Evolutionary conservation across 2,797 vertebrate species (phyloP).

Genomic region (Novumbra hubbsi): DNA sequence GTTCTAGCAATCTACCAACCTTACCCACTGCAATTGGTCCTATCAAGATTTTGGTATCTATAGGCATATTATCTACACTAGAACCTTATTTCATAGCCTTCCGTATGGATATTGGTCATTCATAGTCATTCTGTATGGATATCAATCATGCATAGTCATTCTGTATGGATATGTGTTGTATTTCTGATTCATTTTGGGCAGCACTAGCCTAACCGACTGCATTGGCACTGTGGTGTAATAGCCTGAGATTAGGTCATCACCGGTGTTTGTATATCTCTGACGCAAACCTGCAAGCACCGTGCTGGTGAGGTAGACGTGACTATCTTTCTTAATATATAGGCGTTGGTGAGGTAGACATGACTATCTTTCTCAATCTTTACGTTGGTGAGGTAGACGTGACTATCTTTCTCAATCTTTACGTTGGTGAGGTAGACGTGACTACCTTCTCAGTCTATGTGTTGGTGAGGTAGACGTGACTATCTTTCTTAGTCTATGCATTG

Average conservation of each 20-base stretch:
- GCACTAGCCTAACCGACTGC: background rate
- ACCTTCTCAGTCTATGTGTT: too few species aligned
- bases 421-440: too few species aligned
- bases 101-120: background rate
- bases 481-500: too few species aligned
- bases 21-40: background rate
- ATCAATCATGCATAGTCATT: too few species aligned
- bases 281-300: background rate
- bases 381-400: too few species aligned
- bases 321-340: too few species aligned
- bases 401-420: too few species aligned
- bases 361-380: background rate
- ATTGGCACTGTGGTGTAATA: background rate
- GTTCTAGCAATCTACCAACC: background rate
- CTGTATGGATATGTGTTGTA: background rate
- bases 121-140: background rate
- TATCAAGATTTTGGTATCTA: background rate
- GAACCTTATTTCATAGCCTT: background rate
- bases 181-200: background rate
- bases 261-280: background rate
- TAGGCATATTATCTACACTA: background rate
- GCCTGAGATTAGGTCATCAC: background rate
- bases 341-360: too few species aligned
- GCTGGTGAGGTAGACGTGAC: too few species aligned
- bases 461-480: too few species aligned